Evolutionary conservation across 2,888 invertebrate genomes (phyloP).

Genomic region (Smittia aterrima): DNA sequence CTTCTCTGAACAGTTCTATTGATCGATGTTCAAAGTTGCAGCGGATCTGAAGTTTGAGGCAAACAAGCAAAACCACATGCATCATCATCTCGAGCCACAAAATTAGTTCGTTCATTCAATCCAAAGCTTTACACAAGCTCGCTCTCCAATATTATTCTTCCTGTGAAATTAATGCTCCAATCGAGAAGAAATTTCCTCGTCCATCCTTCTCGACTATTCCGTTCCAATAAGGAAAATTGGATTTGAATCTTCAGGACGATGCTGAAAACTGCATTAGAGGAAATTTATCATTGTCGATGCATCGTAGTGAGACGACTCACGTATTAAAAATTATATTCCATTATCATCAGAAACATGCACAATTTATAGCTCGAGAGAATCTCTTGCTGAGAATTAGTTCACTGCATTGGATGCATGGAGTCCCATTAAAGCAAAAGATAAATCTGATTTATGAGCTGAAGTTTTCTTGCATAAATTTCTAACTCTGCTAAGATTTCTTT

Average conservation of each 20-base stretch:
- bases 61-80: too few relatives aligned
- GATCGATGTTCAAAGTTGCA: too few relatives aligned
- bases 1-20: too few relatives aligned
- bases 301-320: background rate
- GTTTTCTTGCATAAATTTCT: background rate
- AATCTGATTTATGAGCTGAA: constrained; percentile 33
- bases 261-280: constrained; percentile 17
- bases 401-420: constrained; percentile 16
- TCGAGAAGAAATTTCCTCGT: too few relatives aligned
- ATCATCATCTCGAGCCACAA: too few relatives aligned
- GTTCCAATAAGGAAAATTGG: background rate
- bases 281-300: constrained; percentile 22
- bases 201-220: background rate
- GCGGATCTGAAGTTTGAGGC: too few relatives aligned
- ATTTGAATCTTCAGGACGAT: background rate
- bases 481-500: background rate
- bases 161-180: too few relatives aligned
- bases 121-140: too few relatives aligned
- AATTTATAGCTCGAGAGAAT: constrained; percentile 29
- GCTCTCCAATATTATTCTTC: too few relatives aligned
- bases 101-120: too few relatives aligned
- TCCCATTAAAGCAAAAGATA: constrained; percentile 14
- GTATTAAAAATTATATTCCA: constrained; percentile 39
- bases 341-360: constrained; percentile 40
- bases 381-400: background rate